phyloP scores from a whole-genome alignment of 2,113 vertebrate species.

The Campylomormyrus tamandua region DNA sequence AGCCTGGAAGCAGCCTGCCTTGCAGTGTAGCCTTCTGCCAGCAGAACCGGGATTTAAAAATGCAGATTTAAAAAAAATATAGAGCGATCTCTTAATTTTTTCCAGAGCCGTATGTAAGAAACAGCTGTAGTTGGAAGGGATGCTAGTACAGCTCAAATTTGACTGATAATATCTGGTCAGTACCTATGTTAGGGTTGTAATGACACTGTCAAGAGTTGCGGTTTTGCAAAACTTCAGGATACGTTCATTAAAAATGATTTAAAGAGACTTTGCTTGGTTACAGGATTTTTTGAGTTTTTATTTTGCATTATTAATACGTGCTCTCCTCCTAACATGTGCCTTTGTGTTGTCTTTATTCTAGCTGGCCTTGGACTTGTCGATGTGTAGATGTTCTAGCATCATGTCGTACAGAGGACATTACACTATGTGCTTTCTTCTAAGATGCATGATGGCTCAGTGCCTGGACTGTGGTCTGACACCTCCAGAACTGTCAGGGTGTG shows the following conservation, averaged over 20 bases:
- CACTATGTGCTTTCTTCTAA: background rate
- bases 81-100: too few relatives aligned
- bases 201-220: background rate
- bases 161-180: background rate
- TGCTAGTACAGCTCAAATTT: background rate
- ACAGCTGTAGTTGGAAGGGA: background rate
- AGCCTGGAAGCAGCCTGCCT: too few relatives aligned
- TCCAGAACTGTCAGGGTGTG: background rate
- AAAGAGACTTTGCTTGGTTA: background rate
- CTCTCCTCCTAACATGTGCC: background rate
- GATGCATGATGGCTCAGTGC: background rate
- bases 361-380: background rate
- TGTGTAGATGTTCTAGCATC: background rate
- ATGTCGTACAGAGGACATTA: background rate
- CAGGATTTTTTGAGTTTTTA: background rate
- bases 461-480: background rate
- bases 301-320: background rate
- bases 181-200: background rate
- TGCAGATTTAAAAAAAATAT: too few relatives aligned
- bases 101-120: background rate
- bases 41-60: too few relatives aligned
- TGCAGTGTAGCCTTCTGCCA: too few relatives aligned
- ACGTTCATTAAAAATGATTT: background rate
- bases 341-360: background rate
- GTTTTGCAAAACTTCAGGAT: background rate